A percentile compares a stretch with the other conserved stretches of the same genome.
Evolutionary conservation across 2,888 invertebrate species (phyloP).

Genomic region (Drosophila paranaensis): DNA sequence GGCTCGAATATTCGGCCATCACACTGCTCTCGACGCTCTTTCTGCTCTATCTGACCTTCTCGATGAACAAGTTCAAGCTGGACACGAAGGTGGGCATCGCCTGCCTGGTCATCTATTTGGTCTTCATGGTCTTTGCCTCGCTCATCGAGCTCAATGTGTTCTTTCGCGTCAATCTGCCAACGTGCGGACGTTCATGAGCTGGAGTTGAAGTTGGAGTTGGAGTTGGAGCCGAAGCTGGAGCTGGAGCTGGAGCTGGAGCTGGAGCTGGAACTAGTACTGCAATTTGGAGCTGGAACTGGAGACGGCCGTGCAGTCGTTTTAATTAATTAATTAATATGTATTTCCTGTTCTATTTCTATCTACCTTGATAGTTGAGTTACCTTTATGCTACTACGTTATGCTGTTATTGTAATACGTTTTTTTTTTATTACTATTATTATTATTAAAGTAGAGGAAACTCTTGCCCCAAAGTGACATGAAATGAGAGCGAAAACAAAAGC

Average conservation of each 20-base stretch:
- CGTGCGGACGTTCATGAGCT: slow-evolving; percentile 88
- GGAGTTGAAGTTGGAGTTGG: slow-evolving; percentile 5
- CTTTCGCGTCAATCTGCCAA: slow-evolving; percentile 95
- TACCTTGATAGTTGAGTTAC: slow-evolving; percentile 78
- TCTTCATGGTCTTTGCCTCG: slow-evolving; percentile 94
- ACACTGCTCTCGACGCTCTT: slow-evolving; percentile 94
- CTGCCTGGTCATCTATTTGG: slow-evolving; percentile 94
- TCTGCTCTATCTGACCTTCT: slow-evolving; percentile 93
- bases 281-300: slow-evolving; percentile 21
- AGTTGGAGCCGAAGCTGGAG: slow-evolving; percentile 7
- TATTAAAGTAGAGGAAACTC: slow-evolving; percentile 71
- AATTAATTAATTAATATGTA: slow-evolving; percentile 76
- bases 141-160: slow-evolving; percentile 97
- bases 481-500: slow-evolving; percentile 24
- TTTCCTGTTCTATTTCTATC: slow-evolving; percentile 78
- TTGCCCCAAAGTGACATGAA: slow-evolving; percentile 37
- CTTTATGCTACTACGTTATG: slow-evolving; percentile 73
- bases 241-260: slow-evolving; percentile 40
- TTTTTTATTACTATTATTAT: slow-evolving; percentile 73
- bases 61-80: slow-evolving; percentile 94
- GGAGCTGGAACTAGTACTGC: slow-evolving; percentile 19
- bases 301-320: slow-evolving; percentile 64
- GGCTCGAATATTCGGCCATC: slow-evolving; percentile 95
- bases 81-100: slow-evolving; percentile 93
- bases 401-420: slow-evolving; percentile 78